Percentiles rank a stretch among this genome's conserved stretches.
Evolutionary conservation across 2,797 vertebrate species (phyloP).

Genomic region (Pseudotriccus pelzelni): DNA sequence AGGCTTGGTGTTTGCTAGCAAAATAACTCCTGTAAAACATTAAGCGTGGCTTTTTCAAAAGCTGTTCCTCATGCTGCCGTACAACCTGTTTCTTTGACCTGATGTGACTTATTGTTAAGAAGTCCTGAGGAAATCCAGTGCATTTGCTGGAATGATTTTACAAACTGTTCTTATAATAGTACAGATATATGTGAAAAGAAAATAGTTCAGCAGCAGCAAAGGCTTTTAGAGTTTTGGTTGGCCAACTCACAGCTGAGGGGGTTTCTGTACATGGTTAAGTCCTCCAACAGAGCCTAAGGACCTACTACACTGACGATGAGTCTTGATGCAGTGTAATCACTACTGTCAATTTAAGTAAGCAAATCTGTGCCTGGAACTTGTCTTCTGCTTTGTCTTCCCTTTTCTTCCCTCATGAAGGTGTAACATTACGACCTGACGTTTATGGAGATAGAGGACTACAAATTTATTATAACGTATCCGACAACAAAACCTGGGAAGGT

Average conservation of each 20-base stretch:
- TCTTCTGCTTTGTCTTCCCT: not conserved
- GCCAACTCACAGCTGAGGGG: not conserved
- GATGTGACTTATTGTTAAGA: not conserved
- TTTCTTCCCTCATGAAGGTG: conserved; percentile 73
- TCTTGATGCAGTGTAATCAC: not conserved
- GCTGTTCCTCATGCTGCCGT: not conserved
- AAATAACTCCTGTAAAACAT: not conserved
- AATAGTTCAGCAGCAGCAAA: not conserved
- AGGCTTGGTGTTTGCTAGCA: not conserved
- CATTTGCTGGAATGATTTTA: not conserved
- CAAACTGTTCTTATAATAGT: not conserved
- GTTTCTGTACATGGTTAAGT: not conserved
- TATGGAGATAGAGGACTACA: conserved; percentile 82
- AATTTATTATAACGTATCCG: conserved; percentile 82
- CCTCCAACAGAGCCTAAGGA: not conserved
- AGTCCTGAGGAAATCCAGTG: not conserved
- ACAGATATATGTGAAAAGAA: not conserved
- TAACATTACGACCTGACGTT: conserved; percentile 84
- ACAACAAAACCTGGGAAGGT: conserved; percentile 76
- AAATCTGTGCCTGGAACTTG: not conserved
- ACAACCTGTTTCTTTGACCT: not conserved
- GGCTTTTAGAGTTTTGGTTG: not conserved
- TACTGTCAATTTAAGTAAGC: not conserved
- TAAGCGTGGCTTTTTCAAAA: not conserved
- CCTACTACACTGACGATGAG: not conserved